Conservation (phyloP, 1,140 invertebrate species). For the Leptestheria dahalacensis region DNA sequence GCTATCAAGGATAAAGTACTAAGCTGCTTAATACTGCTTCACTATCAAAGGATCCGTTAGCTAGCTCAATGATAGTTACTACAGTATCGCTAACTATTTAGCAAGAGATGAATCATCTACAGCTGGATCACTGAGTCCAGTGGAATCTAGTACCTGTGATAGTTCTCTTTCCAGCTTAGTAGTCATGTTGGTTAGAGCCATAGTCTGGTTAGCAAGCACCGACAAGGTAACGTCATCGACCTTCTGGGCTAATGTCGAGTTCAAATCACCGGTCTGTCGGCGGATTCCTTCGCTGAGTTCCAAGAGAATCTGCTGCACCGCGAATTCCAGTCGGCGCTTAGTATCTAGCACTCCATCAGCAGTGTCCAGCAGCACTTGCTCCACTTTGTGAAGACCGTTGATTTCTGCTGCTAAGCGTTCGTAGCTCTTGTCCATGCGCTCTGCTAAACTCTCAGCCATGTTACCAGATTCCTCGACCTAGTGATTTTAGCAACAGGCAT, state of each 20-base stretch:
- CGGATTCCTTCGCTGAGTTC: slow-evolving; percentile 51
- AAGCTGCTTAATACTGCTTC: too few relatives aligned
- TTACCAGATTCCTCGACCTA: slow-evolving; percentile 34
- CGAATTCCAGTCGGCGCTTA: slow-evolving; percentile 67
- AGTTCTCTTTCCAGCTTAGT: slow-evolving; percentile 64
- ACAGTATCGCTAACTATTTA: neutral
- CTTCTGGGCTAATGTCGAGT: slow-evolving; percentile 46
- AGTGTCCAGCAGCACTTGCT: slow-evolving; percentile 63
- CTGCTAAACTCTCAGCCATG: slow-evolving; percentile 36
- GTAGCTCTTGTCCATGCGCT: slow-evolving; percentile 39
- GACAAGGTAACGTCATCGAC: slow-evolving; percentile 47
- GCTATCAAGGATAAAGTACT: too few relatives aligned
- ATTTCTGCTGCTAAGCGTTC: slow-evolving; percentile 38
- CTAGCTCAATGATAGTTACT: too few relatives aligned
- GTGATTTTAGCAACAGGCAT: neutral
- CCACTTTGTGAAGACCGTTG: slow-evolving; percentile 47
- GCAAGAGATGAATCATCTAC: too few relatives aligned
- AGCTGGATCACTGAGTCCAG: too few relatives aligned
- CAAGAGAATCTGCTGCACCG: slow-evolving; percentile 65
- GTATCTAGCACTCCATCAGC: slow-evolving; percentile 69
- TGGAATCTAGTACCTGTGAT: slow-evolving; percentile 40
- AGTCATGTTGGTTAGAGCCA: slow-evolving; percentile 54
- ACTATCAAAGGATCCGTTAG: too few relatives aligned
- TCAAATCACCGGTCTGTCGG: slow-evolving; percentile 45
- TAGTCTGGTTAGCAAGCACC: slow-evolving; percentile 56